These are phyloP conservation scores for Caenorhabditis afra DNA, from an alignment of 2,888 invertebrate genomes.

Conservation along the genomic window DNA sequence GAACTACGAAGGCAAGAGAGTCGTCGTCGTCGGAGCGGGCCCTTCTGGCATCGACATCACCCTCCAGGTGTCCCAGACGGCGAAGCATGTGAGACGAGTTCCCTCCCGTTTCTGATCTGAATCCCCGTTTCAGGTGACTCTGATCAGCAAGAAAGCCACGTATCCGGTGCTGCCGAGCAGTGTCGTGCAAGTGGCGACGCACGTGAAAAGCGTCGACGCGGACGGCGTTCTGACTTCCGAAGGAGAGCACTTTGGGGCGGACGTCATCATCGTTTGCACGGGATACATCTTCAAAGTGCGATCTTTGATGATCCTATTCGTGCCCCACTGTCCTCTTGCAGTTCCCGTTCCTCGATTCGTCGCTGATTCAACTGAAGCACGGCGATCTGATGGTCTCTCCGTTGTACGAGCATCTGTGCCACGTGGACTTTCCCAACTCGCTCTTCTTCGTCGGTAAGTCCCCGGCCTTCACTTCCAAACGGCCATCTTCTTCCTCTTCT, in stretches of 20 bases:
- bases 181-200: slow-evolving; percentile 56
- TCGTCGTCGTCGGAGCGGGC: slow-evolving; percentile 90
- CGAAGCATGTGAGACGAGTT: slow-evolving; percentile 3
- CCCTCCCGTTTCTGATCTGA: not conserved
- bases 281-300: slow-evolving; percentile 79
- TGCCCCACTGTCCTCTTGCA: slow-evolving; percentile 16
- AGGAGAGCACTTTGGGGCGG: slow-evolving; percentile 66
- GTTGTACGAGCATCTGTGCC: slow-evolving; percentile 86
- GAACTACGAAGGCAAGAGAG: slow-evolving; percentile 85
- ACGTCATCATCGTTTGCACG: slow-evolving; percentile 81
- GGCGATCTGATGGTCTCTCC: slow-evolving; percentile 79
- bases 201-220: slow-evolving; percentile 68
- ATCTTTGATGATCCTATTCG: not conserved
- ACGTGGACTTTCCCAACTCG: slow-evolving; percentile 88
- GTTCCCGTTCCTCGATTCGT: slow-evolving; percentile 80
- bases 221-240: slow-evolving; percentile 65
- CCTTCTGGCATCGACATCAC: slow-evolving; percentile 90
- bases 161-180: slow-evolving; percentile 76
- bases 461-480: not conserved
- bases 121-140: slow-evolving; percentile 35
- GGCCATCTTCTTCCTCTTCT: too few relatives aligned
- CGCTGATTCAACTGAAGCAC: slow-evolving; percentile 47
- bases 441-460: slow-evolving; percentile 85
- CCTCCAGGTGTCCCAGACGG: slow-evolving; percentile 83
- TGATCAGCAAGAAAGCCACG: slow-evolving; percentile 70